phyloP scores from a whole-genome alignment of 2,797 vertebrate genomes.

The Syngnathus rostellatus region DNA sequence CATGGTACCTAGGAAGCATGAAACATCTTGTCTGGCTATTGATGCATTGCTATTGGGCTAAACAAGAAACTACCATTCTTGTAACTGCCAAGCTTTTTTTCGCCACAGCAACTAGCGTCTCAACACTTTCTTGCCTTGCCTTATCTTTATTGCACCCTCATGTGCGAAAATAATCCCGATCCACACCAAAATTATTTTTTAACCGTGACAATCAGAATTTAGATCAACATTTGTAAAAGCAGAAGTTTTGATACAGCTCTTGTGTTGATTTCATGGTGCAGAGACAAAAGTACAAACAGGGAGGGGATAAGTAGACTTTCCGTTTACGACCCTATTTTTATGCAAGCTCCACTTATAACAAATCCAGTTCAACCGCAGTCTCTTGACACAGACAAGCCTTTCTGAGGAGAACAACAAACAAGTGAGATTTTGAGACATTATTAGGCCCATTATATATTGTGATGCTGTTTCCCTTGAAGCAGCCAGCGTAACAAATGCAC shows the following conservation, averaged over 20 bases:
- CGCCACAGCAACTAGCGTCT: too few relatives aligned
- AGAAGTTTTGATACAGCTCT: not conserved
- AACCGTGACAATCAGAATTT: not conserved
- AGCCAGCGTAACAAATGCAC: constrained; percentile 25
- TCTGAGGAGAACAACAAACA: constrained; percentile 28
- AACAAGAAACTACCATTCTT: too few relatives aligned
- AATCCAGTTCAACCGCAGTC: constrained; percentile 25
- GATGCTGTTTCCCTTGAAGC: constrained; percentile 3
- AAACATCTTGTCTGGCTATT: not conserved
- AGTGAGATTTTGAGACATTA: not conserved
- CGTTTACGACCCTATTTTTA: constrained; percentile 43
- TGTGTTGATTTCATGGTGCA: not conserved
- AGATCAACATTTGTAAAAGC: too few relatives aligned
- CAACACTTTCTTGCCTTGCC: too few relatives aligned
- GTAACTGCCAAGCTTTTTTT: too few relatives aligned
- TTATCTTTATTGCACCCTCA: too few relatives aligned
- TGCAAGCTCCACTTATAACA: constrained; percentile 26
- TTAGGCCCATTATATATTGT: not conserved
- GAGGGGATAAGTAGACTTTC: constrained; percentile 21
- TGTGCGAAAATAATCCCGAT: too few relatives aligned
- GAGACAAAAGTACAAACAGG: not conserved
- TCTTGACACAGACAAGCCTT: constrained; percentile 53
- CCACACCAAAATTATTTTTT: not conserved
- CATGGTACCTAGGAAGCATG: not conserved
- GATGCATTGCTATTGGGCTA: not conserved